phyloP scores from a whole-genome alignment of 1,140 invertebrate genomes.

The Bradysia coprophila region DNA sequence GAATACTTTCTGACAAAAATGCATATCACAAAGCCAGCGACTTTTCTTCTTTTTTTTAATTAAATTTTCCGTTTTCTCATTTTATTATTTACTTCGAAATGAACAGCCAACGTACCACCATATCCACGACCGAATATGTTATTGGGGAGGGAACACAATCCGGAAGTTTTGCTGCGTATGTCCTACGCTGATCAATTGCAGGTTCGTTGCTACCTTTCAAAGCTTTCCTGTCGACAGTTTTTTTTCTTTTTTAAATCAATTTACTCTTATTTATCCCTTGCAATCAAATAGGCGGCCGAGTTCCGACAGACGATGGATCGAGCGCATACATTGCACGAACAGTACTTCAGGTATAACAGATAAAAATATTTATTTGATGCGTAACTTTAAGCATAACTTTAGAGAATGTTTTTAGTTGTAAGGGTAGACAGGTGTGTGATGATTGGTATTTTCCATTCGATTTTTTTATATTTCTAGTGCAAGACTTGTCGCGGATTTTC shows the following conservation, averaged over 20 bases:
- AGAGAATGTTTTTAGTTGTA: not conserved
- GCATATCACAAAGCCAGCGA: too few relatives aligned
- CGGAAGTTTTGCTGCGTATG: slow-evolving; percentile 23
- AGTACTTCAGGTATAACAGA: slow-evolving; percentile 26
- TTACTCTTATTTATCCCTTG: slow-evolving; percentile 14
- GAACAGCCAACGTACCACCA: slow-evolving; percentile 23
- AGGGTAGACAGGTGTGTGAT: not conserved
- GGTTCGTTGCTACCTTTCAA: slow-evolving; percentile 5
- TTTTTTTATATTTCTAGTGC: too few relatives aligned
- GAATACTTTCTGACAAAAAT: too few relatives aligned
- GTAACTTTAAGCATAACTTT: slow-evolving; percentile 6
- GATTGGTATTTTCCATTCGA: too few relatives aligned
- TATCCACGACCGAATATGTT: slow-evolving; percentile 26
- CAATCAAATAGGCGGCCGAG: slow-evolving; percentile 25
- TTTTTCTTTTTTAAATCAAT: slow-evolving; percentile 12
- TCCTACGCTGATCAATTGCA: slow-evolving; percentile 24
- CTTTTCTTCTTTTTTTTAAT: too few relatives aligned
- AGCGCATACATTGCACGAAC: slow-evolving; percentile 15
- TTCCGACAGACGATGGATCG: slow-evolving; percentile 17
- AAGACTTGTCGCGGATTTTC: too few relatives aligned
- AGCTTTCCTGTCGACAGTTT: too few relatives aligned
- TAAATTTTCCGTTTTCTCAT: not conserved
- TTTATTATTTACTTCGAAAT: not conserved
- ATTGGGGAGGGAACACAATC: slow-evolving; percentile 24
- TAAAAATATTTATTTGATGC: slow-evolving; percentile 24